Evolutionary conservation across 2,113 vertebrate species (phyloP), one percentile per base, ranked within the genome.

Genomic region (Pipa parva): DNA sequence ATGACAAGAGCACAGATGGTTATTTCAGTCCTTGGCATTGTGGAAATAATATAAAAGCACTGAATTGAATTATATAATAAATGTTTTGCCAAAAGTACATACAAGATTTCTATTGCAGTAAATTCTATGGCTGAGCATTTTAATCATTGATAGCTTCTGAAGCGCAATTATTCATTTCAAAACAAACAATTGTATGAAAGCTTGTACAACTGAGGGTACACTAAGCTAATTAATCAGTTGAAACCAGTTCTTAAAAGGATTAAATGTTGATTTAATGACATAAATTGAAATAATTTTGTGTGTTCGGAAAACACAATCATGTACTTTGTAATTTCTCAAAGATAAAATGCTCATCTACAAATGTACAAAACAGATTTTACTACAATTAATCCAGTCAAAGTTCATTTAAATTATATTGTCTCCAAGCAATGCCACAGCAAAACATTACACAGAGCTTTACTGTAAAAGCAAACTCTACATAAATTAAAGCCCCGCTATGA

Each of bases 71-170:
- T 48, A 57, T 73, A 78, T 74, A 79, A 80, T 73, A 78, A 76
- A 82, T 80, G 76, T 80, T 85, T 85, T 83, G 79, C 81, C 80
- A 65, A 82, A 76, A 84, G 78, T 78, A 80, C 81, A 85, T 83
- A 82, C 82, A 82, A 84, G 79, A 79, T 82, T 82, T 79, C 79
- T 78, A 73, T 80, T 78, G 81, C 79, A 80, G 82, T 85, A 82
- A 83, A 83, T 82, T 0, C 74, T 83, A 84, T 74, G 82, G 79
- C 77, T 81, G 80, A 81, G 77, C 75, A 78, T 79, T 81, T 79
- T 84, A 82, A 80, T 81, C 72, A 74, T 82, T 79, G 81, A 77
- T 75, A 76, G 58, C 65, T 82, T 82, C 82, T 77, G 81, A 81
- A 75, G 69, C 75, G 81, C 78, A 80, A 85, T 83, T 81, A 80